Conservation (phyloP, 2,797 vertebrate species). For the Intellagama lesueurii region DNA sequence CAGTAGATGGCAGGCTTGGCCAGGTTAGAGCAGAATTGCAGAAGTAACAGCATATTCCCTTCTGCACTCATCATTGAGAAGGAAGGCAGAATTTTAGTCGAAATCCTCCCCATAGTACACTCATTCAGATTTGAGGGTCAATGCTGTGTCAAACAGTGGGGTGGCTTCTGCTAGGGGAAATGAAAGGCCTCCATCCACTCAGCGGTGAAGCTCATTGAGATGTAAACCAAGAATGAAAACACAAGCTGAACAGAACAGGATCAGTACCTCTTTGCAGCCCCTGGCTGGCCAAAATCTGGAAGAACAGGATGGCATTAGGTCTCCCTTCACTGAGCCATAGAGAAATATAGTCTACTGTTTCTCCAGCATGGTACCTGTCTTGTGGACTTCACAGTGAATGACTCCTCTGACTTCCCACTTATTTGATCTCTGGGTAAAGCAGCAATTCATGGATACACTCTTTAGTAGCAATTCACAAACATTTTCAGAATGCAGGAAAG, state of each 20-base stretch:
- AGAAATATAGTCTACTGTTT: background rate
- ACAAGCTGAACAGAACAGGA: background rate
- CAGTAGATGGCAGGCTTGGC: constrained; percentile 64
- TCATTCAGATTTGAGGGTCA: background rate
- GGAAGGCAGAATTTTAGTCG: background rate
- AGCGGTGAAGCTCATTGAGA: background rate
- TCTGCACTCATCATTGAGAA: too few relatives aligned
- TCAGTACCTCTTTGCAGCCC: background rate
- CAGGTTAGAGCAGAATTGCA: background rate
- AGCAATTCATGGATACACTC: too few relatives aligned
- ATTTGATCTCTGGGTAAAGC: too few relatives aligned
- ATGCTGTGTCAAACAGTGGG: background rate
- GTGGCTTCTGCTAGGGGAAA: background rate
- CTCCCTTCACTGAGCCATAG: background rate
- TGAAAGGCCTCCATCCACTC: background rate
- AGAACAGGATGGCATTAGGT: background rate
- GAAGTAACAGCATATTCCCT: too few relatives aligned
- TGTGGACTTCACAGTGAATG: background rate
- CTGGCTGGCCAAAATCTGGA: background rate
- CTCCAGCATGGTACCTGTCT: too few relatives aligned
- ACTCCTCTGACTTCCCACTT: background rate
- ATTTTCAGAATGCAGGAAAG: background rate
- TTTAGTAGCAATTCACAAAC: background rate
- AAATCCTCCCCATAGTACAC: too few relatives aligned
- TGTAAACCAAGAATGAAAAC: background rate